Conservation (phyloP, 2,797 vertebrate species). For the Adrianichthys oophorus region DNA sequence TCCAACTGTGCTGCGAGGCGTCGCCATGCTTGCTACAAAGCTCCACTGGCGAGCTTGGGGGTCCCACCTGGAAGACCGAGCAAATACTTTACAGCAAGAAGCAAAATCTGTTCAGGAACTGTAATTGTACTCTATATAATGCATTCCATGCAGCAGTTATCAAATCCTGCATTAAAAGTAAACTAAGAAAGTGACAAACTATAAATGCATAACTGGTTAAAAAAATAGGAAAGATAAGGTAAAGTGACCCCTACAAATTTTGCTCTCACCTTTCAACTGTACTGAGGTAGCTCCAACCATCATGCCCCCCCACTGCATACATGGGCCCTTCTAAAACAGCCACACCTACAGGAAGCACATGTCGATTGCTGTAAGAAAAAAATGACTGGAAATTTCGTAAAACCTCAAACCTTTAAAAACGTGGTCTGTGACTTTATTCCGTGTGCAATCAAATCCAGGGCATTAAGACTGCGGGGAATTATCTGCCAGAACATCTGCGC, state of each 20-base stretch:
- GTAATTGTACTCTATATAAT: no score
- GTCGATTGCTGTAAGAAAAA: background rate
- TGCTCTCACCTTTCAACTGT: constrained; percentile 89
- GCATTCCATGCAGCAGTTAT: no score
- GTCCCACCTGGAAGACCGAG: constrained; percentile 76
- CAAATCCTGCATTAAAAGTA: no score
- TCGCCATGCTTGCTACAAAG: constrained; percentile 98
- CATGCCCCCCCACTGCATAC: constrained; percentile 97
- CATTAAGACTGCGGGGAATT: constrained; percentile 41
- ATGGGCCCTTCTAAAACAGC: constrained; percentile 95
- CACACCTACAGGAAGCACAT: constrained; percentile 79
- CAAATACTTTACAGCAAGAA: background rate
- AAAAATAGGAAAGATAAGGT: no score
- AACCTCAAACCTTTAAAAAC: constrained; percentile 1
- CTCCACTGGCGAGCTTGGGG: constrained; percentile 98
- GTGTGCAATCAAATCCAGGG: constrained; percentile 12
- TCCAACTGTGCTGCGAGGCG: constrained; percentile 95
- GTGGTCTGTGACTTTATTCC: constrained; percentile 17
- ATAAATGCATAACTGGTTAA: background rate
- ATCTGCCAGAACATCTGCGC: constrained; percentile 59
- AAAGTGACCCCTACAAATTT: background rate
- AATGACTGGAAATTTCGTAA: no score
- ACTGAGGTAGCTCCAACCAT: constrained; percentile 98
- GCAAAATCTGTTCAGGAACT: no score
- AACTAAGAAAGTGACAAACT: no score